A percentile compares a stretch with the other conserved stretches of the same genome.
phyloP scores from a whole-genome alignment of 2,113 vertebrate species.

The Mustela nigripes region DNA sequence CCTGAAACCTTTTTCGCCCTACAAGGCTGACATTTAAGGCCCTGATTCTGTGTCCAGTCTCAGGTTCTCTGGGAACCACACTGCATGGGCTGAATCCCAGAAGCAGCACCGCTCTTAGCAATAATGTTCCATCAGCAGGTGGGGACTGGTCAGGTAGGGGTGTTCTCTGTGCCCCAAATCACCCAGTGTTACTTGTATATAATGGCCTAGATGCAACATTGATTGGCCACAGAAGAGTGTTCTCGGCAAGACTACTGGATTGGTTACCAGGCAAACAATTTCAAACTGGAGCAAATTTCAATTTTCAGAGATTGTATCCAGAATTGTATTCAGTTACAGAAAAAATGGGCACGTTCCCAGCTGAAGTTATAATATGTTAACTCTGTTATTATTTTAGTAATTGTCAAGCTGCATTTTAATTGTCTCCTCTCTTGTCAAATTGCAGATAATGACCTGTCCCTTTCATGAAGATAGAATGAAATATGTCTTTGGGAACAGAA shows the following conservation, averaged over 20 bases:
- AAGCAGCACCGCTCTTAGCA: not conserved
- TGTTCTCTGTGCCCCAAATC: not conserved
- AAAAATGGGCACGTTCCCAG: not conserved
- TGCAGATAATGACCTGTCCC: not conserved
- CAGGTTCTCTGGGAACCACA: not conserved
- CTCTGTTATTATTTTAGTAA: not conserved
- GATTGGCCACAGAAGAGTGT: not conserved
- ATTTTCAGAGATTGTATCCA: not conserved
- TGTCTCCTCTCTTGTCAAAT: not conserved
- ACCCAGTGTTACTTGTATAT: not conserved
- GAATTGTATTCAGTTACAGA: not conserved
- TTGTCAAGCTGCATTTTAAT: not conserved
- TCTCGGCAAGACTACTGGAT: not conserved
- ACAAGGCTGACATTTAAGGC: not conserved
- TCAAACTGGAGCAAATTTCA: not conserved
- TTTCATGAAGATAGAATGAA: constrained; percentile 21
- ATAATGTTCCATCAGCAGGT: not conserved
- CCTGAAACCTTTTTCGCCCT: not conserved
- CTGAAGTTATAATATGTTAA: not conserved
- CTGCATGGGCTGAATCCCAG: not conserved
- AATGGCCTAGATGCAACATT: not conserved
- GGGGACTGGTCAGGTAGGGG: fast-evolving
- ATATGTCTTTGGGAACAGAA: constrained; percentile 17
- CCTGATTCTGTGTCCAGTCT: not conserved
- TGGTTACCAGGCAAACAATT: not conserved